Evolutionary conservation across 2,797 vertebrate genomes (phyloP).

Genomic region (Hybognathus amarus): DNA sequence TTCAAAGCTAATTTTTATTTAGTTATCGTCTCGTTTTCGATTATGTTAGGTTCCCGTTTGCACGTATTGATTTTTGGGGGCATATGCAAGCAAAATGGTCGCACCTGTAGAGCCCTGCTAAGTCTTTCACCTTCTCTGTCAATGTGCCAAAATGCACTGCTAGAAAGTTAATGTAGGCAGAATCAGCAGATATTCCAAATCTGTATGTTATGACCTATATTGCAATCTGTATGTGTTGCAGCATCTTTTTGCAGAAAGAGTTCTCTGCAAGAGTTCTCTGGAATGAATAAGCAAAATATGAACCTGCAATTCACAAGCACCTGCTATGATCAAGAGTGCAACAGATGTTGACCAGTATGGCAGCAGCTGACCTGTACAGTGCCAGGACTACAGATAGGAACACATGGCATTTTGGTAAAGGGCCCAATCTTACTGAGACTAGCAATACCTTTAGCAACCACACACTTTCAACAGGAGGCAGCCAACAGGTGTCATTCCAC

Average conservation of each 20-base stretch:
- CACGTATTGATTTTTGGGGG: too few relatives aligned
- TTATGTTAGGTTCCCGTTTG: too few relatives aligned
- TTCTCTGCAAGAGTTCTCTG: background rate
- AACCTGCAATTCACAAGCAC: slow-evolving; percentile 9
- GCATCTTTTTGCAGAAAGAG: background rate
- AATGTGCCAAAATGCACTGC: background rate
- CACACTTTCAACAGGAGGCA: slow-evolving; percentile 19
- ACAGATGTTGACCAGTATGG: slow-evolving; percentile 38
- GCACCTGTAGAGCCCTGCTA: too few relatives aligned
- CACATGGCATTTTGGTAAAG: slow-evolving; percentile 35
- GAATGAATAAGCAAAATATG: slow-evolving; percentile 13
- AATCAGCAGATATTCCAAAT: background rate
- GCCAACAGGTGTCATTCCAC: slow-evolving; percentile 41
- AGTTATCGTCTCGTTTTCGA: too few relatives aligned
- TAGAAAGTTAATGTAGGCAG: background rate
- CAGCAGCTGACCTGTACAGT: slow-evolving; percentile 15
- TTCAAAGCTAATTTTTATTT: too few relatives aligned
- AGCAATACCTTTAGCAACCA: slow-evolving; percentile 28
- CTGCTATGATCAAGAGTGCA: slow-evolving; percentile 8
- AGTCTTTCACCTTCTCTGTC: background rate
- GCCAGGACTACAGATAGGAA: slow-evolving; percentile 33
- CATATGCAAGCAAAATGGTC: too few relatives aligned
- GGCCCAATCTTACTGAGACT: slow-evolving; percentile 17
- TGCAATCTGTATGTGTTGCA: background rate
- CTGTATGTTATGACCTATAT: background rate